Evolutionary conservation across 2,888 invertebrate genomes (phyloP).

Genomic region (Papilio demoleus): DNA sequence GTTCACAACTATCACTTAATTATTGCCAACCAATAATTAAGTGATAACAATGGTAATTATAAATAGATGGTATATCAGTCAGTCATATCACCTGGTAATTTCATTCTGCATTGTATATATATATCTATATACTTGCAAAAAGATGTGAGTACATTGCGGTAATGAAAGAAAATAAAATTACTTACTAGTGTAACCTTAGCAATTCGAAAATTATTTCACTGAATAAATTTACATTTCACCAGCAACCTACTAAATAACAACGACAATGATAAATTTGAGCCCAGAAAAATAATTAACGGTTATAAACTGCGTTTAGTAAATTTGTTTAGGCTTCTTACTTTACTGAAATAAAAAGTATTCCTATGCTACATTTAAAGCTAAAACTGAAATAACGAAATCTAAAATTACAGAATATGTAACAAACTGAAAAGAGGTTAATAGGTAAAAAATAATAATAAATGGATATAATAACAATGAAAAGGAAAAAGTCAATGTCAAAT

Average conservation of each 20-base stretch:
- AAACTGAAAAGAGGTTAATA: too few species aligned
- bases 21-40: too few species aligned
- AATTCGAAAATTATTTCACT: background rate
- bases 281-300: background rate
- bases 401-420: background rate
- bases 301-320: background rate
- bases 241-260: background rate
- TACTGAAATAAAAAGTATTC: too few species aligned
- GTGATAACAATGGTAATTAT: too few species aligned
- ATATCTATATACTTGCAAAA: background rate
- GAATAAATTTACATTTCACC: conserved; percentile 1
- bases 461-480: background rate
- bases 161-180: background rate
- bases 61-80: too few species aligned
- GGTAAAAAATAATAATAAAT: too few species aligned
- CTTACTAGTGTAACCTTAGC: background rate
- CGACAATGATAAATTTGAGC: background rate
- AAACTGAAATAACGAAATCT: too few species aligned
- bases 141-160: background rate
- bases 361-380: too few species aligned
- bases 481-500: background rate
- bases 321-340: background rate
- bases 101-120: too few species aligned
- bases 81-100: too few species aligned
- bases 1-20: too few species aligned